Evolutionary conservation across 1,140 invertebrate species (phyloP).

Genomic region (Ptiloglossa arizonensis): DNA sequence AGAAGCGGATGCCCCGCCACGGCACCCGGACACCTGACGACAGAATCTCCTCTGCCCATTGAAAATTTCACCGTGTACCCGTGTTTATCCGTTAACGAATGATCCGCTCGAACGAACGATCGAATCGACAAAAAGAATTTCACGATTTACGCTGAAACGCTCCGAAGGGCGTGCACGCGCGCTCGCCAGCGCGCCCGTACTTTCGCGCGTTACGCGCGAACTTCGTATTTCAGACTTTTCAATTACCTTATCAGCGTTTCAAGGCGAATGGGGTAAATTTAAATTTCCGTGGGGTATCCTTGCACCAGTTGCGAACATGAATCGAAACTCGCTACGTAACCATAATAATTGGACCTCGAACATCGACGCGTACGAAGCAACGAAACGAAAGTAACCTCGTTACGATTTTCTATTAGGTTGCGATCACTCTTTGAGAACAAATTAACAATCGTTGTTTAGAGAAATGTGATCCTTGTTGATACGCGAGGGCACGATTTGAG

Average conservation of each 20-base stretch:
- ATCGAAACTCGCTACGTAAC: no score
- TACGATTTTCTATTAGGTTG: no score
- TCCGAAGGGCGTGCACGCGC: neutral
- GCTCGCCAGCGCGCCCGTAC: neutral
- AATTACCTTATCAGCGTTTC: neutral
- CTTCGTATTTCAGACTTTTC: neutral
- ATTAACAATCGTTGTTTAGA: no score
- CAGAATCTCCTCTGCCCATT: neutral
- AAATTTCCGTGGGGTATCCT: neutral
- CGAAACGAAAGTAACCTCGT: no score
- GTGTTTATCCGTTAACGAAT: constrained; percentile 1
- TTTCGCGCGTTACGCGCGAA: neutral
- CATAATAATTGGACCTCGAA: no score
- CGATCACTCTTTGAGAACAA: no score
- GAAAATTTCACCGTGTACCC: neutral
- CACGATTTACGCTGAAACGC: neutral
- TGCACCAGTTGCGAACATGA: no score
- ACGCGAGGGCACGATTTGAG: no score
- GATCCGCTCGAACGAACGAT: neutral
- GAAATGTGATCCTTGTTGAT: no score
- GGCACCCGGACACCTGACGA: neutral
- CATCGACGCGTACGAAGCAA: no score
- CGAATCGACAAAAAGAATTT: neutral
- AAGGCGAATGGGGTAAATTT: neutral
- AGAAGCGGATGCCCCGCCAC: neutral